Evolutionary conservation across 2,113 vertebrate genomes (phyloP), one percentile per base, ranked within the genome.

Genomic region (Nannospalax galili): DNA sequence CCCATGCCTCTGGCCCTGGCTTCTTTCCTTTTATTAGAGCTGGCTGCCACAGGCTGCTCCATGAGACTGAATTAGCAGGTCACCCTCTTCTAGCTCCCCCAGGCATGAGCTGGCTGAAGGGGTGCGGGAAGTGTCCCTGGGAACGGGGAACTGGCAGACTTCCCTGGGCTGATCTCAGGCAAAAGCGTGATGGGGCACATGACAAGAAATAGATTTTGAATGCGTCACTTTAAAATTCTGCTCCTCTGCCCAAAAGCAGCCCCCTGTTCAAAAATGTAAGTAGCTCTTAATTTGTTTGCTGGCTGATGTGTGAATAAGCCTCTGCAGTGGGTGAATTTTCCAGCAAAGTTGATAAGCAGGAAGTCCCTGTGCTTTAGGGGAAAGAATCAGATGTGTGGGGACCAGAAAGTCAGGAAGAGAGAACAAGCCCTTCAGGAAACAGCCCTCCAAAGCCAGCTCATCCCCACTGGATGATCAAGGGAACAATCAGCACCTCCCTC

Each of bases 141-240:
- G 69, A 91, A 52, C 48, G 48, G 48, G 48, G 48, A 52, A 87
- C 95, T 97, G 96, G 95, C 97, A 97, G 91, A 85, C 82, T 94
- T 98, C 96, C 96, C 96, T 79, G 67, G 93, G 97, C 97, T 96
- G 82, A 96, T 96, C 97, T 98, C 97, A 97, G 97, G 97, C 75
- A 88, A 97, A 97, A 98, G 84, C 45, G 62, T 24, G 93, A 97
- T 97, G 42, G 19, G 87, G 97, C 93, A 94, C 8, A 17, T 97
- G 97, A 98, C 94, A 96, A 87, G 97, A 98, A 98, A 98, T 28
- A 90, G 30, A 96, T 98, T 98, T 98, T 97, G 98, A 98, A 97
- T 32, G 96, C 92, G 95, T 95, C 97, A 96, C 95, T 97, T 97
- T 84, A 94, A 96, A 96, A 96, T 90, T 94, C 58, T 91, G 77